Conservation (phyloP, 2,113 vertebrate species). For the Pongo pygmaeus region DNA sequence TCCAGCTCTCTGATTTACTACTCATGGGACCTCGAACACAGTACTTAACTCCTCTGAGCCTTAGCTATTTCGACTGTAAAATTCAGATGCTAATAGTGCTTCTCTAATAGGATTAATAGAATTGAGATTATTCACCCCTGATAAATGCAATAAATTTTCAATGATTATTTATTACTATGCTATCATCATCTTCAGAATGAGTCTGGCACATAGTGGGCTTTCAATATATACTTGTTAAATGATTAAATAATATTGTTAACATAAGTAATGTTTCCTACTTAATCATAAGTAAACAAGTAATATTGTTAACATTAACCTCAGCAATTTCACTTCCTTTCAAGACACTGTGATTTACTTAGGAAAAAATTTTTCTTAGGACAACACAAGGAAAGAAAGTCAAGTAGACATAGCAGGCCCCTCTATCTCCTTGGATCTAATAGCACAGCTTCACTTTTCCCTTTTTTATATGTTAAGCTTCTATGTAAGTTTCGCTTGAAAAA, state of each 20-base stretch:
- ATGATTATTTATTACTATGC: neutral
- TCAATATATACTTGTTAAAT: neutral
- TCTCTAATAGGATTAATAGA: neutral
- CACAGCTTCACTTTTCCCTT: neutral
- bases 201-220: neutral
- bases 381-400: neutral
- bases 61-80: slow-evolving; percentile 15
- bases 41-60: neutral
- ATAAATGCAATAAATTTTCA: neutral
- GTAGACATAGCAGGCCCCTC: neutral
- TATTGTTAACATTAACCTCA: neutral
- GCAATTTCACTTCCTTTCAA: neutral
- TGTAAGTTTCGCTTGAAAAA: neutral
- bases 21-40: neutral
- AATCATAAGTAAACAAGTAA: neutral
- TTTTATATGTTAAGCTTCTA: neutral
- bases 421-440: neutral
- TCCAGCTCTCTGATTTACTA: neutral
- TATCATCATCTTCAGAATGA: neutral
- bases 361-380: neutral
- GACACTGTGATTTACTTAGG: neutral
- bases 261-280: too few relatives aligned
- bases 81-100: neutral
- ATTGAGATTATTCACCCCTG: neutral
- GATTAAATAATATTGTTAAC: neutral